Evolutionary conservation across 2,888 invertebrate genomes (phyloP).

Genomic region (Polylopha cassiicola): DNA sequence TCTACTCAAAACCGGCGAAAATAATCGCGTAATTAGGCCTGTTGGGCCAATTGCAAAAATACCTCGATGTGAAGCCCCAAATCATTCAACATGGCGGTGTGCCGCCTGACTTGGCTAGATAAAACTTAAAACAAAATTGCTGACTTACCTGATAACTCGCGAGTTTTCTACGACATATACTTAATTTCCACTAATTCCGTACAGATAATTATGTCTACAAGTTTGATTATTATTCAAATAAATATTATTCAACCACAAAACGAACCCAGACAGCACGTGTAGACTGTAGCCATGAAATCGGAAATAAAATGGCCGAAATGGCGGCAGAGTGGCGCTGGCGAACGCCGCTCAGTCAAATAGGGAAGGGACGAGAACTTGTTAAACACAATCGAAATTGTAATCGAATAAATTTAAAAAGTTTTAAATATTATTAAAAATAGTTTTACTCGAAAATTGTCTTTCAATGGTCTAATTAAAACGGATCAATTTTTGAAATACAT

Average conservation of each 20-base stretch:
- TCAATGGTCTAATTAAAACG: too few species aligned
- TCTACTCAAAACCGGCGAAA: too few species aligned
- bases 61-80: constrained; percentile 3
- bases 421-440: too few species aligned
- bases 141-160: constrained; percentile 6
- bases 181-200: neutral
- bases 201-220: neutral
- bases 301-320: constrained; percentile 10
- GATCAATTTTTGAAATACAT: too few species aligned
- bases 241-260: constrained; percentile 1
- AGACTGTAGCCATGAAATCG: constrained; percentile 1
- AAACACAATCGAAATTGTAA: neutral
- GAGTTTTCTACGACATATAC: neutral
- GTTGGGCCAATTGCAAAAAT: too few species aligned
- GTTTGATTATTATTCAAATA: neutral
- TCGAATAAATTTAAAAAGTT: neutral
- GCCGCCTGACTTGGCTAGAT: constrained; percentile 5
- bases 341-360: too few species aligned
- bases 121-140: neutral
- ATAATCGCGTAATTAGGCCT: too few species aligned
- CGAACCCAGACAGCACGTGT: constrained; percentile 9
- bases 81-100: constrained; percentile 17
- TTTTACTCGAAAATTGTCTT: too few species aligned
- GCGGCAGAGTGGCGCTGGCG: neutral
- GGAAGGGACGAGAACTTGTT: neutral